These are phyloP conservation scores for Cremastinae sp. DNA, from an alignment of 2,888 invertebrate species.

Conservation along the genomic window DNA sequence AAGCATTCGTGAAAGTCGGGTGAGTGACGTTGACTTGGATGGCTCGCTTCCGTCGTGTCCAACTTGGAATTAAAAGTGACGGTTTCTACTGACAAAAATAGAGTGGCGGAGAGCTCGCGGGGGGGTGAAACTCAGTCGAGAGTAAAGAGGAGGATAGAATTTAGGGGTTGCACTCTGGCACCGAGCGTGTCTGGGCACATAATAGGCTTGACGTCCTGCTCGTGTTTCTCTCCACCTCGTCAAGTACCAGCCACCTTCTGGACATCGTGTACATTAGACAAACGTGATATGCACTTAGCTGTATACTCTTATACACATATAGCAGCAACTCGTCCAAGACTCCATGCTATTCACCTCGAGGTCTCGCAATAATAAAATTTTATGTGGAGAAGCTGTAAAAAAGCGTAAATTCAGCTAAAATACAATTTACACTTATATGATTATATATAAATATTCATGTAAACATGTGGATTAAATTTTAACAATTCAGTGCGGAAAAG, in stretches of 20 bases:
- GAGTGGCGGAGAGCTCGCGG: neutral
- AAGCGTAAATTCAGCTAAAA: too few relatives aligned
- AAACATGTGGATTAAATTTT: too few relatives aligned
- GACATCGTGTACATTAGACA: conserved; percentile 49
- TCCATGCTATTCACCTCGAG: too few relatives aligned
- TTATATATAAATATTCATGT: too few relatives aligned
- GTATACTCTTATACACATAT: too few relatives aligned
- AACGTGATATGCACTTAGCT: conserved; percentile 58
- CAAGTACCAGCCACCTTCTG: conserved; percentile 41
- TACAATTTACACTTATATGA: too few relatives aligned
- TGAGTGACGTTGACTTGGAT: conserved; percentile 26
- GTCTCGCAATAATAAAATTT: too few relatives aligned
- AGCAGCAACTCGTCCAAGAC: too few relatives aligned
- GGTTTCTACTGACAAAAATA: conserved; percentile 39
- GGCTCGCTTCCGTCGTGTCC: conserved; percentile 31
- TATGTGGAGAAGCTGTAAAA: too few relatives aligned
- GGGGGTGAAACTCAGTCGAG: conserved; percentile 9
- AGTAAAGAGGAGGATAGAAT: conserved; percentile 35
- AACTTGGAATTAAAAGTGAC: conserved; percentile 57
- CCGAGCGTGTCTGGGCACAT: conserved; percentile 36
- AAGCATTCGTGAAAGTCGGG: conserved; percentile 16
- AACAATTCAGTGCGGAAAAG: too few relatives aligned
- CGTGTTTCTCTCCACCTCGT: conserved; percentile 56
- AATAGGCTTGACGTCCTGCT: conserved; percentile 58
- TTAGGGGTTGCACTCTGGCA: conserved; percentile 53